phyloP scores from a whole-genome alignment of 2,113 vertebrate genomes.

The Microtus pennsylvanicus region DNA sequence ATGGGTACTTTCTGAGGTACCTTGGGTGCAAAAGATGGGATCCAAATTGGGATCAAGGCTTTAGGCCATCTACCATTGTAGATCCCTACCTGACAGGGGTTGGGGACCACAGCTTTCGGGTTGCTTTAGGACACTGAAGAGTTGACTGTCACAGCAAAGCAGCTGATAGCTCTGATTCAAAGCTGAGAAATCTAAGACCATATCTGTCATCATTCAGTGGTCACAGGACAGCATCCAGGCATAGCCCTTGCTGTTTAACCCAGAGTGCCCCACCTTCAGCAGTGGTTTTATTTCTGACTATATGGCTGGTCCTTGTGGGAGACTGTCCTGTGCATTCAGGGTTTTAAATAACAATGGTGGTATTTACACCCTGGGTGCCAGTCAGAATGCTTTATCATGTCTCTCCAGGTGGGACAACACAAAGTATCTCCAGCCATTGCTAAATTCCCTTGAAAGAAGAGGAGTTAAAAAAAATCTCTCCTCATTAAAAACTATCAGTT shows the following conservation, averaged over 20 bases:
- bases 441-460: neutral
- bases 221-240: neutral
- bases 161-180: neutral
- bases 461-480: neutral
- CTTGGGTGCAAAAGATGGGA: neutral
- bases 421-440: neutral
- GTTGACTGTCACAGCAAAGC: neutral
- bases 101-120: neutral
- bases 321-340: neutral
- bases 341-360: neutral
- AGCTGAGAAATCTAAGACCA: neutral
- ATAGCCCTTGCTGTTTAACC: neutral
- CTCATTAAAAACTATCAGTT: neutral
- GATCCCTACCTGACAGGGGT: neutral
- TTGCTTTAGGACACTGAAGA: neutral
- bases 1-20: neutral
- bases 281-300: neutral
- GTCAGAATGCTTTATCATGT: neutral
- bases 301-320: neutral
- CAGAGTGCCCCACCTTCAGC: neutral
- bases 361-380: neutral
- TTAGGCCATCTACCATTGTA: neutral
- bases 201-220: neutral
- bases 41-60: neutral
- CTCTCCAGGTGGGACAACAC: no score